Evolutionary conservation across 2,888 invertebrate species (phyloP).

Genomic region (Troides oblongomaculatus): DNA sequence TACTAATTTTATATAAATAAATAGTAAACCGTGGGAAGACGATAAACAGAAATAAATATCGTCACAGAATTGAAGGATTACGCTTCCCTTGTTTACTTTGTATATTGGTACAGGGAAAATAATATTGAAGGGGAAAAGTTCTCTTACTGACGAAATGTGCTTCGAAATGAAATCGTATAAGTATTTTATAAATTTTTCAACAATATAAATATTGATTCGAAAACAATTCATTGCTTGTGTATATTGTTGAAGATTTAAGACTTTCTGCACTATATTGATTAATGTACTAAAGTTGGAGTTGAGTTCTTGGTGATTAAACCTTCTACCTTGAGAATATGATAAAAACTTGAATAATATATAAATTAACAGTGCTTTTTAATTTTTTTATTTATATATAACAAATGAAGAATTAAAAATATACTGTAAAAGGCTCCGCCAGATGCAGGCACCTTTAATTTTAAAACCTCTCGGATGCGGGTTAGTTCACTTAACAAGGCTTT

Average conservation of each 20-base stretch:
- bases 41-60: background rate
- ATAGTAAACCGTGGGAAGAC: background rate
- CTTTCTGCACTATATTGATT: no score
- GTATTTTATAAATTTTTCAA: no score
- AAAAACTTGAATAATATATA: no score
- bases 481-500: conserved; percentile 17
- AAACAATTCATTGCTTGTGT: no score
- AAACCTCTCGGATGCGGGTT: conserved; percentile 13
- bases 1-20: background rate
- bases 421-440: background rate
- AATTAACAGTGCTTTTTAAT: no score
- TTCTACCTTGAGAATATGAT: no score
- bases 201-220: no score
- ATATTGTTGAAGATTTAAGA: no score
- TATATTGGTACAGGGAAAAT: conserved; percentile 57
- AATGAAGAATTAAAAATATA: background rate
- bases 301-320: no score
- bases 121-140: conserved; percentile 55
- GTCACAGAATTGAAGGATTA: conserved; percentile 37
- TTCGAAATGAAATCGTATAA: background rate
- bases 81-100: conserved; percentile 59
- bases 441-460: background rate
- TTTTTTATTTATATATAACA: no score
- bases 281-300: no score
- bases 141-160: conserved; percentile 73